Evolutionary conservation across 2,797 vertebrate species (phyloP).

Genomic region (Mycteria americana): DNA sequence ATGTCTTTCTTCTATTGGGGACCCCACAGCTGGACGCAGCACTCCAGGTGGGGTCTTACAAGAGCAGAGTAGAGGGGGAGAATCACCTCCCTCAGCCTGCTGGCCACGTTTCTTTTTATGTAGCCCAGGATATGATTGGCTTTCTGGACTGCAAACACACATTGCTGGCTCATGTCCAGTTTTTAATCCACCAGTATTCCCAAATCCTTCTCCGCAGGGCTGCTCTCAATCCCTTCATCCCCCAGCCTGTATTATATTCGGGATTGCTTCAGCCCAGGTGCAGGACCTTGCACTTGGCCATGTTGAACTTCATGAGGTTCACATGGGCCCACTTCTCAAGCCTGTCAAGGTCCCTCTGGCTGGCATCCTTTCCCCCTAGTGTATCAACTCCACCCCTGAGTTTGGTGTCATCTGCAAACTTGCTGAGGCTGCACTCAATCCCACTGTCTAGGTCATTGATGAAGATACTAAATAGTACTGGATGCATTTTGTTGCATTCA

Average conservation of each 20-base stretch:
- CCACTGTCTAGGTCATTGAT: too few species aligned
- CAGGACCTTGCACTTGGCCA: background rate
- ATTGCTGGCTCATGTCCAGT: background rate
- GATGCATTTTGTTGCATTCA: background rate
- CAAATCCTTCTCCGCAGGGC: background rate
- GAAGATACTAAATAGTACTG: background rate
- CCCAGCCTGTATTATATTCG: background rate
- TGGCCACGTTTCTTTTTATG: background rate
- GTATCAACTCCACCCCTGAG: accelerated
- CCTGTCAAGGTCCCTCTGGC: background rate
- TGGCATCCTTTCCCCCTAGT: background rate
- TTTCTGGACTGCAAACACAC: background rate
- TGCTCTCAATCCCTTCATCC: background rate
- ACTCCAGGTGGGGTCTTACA: background rate
- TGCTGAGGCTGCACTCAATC: background rate
- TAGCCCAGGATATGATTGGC: background rate
- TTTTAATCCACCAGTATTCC: background rate
- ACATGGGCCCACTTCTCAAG: background rate
- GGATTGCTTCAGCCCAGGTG: background rate
- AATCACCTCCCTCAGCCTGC: background rate
- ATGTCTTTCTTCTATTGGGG: background rate
- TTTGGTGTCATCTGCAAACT: background rate
- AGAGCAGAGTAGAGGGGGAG: background rate
- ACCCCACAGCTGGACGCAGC: background rate
- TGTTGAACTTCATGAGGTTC: background rate